Percentiles rank a stretch among this genome's conserved stretches.
phyloP scores from a whole-genome alignment of 2,113 vertebrate genomes.

The Colius striatus region DNA sequence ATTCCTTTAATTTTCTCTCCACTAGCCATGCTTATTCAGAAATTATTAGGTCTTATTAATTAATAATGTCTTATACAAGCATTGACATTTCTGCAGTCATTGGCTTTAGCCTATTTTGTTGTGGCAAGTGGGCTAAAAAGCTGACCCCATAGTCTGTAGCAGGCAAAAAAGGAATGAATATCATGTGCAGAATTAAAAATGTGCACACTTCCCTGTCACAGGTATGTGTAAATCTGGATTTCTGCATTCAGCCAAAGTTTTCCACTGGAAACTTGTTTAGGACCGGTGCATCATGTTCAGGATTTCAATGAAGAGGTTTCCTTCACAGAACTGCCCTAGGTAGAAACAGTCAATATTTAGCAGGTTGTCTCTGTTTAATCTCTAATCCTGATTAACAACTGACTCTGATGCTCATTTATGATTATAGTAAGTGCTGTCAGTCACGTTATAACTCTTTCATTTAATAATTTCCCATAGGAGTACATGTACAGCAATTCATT shows the following conservation, averaged over 20 bases:
- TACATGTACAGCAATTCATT: background rate
- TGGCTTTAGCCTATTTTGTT: background rate
- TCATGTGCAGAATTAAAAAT: background rate
- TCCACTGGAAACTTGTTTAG: background rate
- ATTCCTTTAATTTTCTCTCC: background rate
- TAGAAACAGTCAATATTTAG: background rate
- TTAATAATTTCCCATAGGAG: conserved; percentile 21
- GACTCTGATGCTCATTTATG: background rate
- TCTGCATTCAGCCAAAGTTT: background rate
- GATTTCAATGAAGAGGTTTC: background rate
- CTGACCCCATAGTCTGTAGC: background rate
- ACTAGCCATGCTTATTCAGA: background rate
- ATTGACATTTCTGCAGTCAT: background rate
- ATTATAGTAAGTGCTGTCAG: background rate
- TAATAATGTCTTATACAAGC: background rate
- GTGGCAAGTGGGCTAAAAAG: background rate
- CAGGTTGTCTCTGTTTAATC: background rate
- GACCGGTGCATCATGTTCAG: background rate
- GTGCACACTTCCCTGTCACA: background rate
- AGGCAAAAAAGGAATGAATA: background rate
- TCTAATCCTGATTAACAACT: conserved; percentile 31
- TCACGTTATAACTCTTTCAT: background rate
- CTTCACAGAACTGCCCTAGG: background rate
- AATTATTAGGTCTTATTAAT: background rate
- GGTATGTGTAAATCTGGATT: background rate